Conservation (phyloP, 2,797 vertebrate genomes). For the Poecilia velifera region DNA sequence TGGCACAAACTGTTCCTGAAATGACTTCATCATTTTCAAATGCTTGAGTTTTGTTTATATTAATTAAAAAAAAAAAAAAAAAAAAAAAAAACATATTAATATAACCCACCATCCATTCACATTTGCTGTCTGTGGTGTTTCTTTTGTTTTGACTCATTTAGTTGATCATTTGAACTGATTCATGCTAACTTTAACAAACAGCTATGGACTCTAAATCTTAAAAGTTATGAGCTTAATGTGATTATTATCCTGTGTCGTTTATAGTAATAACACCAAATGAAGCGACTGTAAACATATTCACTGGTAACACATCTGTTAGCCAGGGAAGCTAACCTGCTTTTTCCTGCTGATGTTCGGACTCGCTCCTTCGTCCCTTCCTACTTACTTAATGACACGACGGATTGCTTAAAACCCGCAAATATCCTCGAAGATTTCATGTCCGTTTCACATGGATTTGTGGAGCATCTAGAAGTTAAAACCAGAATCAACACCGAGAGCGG, state of each 20-base stretch:
- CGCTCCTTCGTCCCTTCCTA: neutral
- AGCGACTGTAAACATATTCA: neutral
- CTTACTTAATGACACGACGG: neutral
- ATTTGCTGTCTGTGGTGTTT: neutral
- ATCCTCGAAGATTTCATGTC: neutral
- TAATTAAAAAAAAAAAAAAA: too few relatives aligned
- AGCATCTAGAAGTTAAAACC: neutral
- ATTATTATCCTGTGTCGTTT: too few relatives aligned
- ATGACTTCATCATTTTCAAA: neutral
- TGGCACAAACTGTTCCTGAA: neutral
- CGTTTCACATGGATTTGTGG: neutral
- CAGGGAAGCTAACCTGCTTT: neutral
- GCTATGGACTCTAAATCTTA: too few relatives aligned
- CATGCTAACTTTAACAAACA: neutral
- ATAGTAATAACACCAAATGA: neutral
- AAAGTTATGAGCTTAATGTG: too few relatives aligned
- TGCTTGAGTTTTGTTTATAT: neutral
- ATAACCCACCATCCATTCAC: neutral
- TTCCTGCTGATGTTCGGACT: neutral
- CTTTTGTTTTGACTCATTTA: neutral
- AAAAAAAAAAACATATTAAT: too few relatives aligned
- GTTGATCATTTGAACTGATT: neutral
- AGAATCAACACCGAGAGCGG: neutral
- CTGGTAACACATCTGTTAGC: neutral
- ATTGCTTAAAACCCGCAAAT: neutral